phyloP scores from a whole-genome alignment of 1,140 invertebrate species.

The Ruditapes philippinarum region DNA sequence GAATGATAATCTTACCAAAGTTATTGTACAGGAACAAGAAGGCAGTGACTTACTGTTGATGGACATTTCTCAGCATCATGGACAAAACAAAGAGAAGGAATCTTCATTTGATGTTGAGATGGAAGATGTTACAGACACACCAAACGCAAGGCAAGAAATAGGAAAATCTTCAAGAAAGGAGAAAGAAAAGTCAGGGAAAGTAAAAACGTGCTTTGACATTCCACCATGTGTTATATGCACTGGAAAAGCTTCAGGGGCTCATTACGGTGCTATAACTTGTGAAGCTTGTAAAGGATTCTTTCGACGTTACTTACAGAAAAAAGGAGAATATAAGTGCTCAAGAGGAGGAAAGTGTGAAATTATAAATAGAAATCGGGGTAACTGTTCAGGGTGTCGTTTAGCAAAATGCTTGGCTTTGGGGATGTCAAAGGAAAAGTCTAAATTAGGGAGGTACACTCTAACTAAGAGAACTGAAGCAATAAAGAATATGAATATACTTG shows the following conservation, averaged over 20 bases:
- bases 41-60: background rate
- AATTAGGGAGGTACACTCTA: conserved; percentile 71
- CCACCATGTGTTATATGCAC: conserved; percentile 87
- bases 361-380: conserved; percentile 74
- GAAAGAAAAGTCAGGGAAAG: background rate
- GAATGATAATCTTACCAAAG: background rate
- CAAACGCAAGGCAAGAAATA: no score
- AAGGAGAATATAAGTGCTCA: conserved; percentile 78
- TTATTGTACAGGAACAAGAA: background rate
- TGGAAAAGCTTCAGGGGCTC: conserved; percentile 86
- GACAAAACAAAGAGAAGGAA: background rate
- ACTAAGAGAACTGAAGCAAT: conserved; percentile 72
- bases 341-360: conserved; percentile 78
- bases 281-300: conserved; percentile 88
- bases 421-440: conserved; percentile 80
- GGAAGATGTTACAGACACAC: background rate
- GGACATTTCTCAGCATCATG: background rate
- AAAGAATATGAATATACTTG: conserved; percentile 60
- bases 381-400: conserved; percentile 82
- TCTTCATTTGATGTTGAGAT: background rate
- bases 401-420: conserved; percentile 82
- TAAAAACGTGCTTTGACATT: conserved; percentile 36
- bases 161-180: background rate
- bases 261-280: conserved; percentile 87
- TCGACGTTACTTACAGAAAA: conserved; percentile 78